These are phyloP conservation scores for Lucifuga dentata DNA, from an alignment of 2,113 vertebrate genomes.

Conservation along the genomic window DNA sequence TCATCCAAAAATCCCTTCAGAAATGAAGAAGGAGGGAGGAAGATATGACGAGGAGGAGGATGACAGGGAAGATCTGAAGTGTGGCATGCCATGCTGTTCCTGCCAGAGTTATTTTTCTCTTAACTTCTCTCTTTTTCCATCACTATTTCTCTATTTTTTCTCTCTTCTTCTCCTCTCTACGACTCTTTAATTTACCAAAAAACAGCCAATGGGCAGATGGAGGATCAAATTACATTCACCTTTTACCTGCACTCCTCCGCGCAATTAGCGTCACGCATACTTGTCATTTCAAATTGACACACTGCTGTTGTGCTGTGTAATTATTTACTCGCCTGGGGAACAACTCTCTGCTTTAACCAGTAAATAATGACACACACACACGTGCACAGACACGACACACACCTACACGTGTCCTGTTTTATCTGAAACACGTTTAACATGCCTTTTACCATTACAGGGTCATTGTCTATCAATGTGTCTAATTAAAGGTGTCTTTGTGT, in stretches of 20 bases:
- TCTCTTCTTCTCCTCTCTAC: background rate
- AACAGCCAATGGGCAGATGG: conserved; percentile 63
- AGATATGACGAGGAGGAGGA: background rate
- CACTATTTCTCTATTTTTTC: background rate
- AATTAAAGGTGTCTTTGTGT: conserved; percentile 60
- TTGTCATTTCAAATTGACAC: conserved; percentile 70
- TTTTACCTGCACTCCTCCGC: conserved; percentile 67
- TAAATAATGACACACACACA: conserved; percentile 43
- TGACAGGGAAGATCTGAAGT: background rate
- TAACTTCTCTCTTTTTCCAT: background rate
- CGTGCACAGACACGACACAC: conserved; percentile 2
- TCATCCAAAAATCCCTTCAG: background rate
- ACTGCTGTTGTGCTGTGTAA: conserved; percentile 68
- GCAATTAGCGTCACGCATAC: conserved; percentile 68
- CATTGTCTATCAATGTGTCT: conserved; percentile 28
- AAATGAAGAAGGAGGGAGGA: background rate
- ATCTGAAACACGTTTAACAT: conserved; percentile 62
- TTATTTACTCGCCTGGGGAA: conserved; percentile 66
- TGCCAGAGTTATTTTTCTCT: conserved; percentile 2
- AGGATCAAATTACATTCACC: conserved; percentile 64
- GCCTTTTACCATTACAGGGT: conserved; percentile 66
- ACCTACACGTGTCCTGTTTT: conserved; percentile 30
- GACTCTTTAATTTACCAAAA: conserved; percentile 49
- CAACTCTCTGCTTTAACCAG: conserved; percentile 46
- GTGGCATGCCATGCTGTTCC: background rate